These are phyloP conservation scores for Maconellicoccus hirsutus DNA, from an alignment of 1,140 invertebrate genomes.

Conservation along the genomic window DNA sequence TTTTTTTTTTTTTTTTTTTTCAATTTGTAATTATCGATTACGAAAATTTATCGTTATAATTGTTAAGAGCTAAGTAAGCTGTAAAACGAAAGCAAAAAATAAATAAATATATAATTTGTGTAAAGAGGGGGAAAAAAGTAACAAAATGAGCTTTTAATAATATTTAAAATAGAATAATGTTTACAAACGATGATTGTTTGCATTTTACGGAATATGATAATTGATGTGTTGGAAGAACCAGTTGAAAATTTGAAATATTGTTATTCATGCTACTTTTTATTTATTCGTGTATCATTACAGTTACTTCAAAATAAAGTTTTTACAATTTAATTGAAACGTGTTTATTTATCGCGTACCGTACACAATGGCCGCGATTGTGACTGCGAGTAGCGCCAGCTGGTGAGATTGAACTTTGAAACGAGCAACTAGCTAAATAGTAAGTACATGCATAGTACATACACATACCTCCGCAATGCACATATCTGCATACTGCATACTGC, in stretches of 20 bases:
- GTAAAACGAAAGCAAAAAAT: background rate
- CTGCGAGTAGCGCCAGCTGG: no score
- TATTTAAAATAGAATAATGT: background rate
- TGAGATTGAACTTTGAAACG: no score
- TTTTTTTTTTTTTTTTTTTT: background rate
- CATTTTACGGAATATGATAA: background rate
- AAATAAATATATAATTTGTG: background rate
- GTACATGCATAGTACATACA: no score
- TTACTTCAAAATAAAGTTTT: slow-evolving; percentile 18
- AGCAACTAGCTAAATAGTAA: no score
- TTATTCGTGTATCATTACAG: slow-evolving; percentile 20
- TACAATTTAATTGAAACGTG: background rate
- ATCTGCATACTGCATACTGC: no score
- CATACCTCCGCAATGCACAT: no score
- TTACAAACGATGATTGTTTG: slow-evolving; percentile 10
- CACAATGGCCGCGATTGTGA: no score
- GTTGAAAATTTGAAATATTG: slow-evolving; percentile 2
- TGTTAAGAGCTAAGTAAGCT: slow-evolving; percentile 15
- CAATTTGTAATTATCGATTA: background rate
- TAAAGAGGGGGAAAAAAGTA: background rate
- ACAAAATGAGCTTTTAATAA: slow-evolving; percentile 16
- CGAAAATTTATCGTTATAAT: slow-evolving; percentile 12
- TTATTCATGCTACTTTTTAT: slow-evolving; percentile 20
- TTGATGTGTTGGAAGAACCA: slow-evolving; percentile 11
- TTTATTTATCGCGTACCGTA: no score